Conservation (phyloP, 2,113 vertebrate genomes). For the Trichomycterus rosablanca region DNA sequence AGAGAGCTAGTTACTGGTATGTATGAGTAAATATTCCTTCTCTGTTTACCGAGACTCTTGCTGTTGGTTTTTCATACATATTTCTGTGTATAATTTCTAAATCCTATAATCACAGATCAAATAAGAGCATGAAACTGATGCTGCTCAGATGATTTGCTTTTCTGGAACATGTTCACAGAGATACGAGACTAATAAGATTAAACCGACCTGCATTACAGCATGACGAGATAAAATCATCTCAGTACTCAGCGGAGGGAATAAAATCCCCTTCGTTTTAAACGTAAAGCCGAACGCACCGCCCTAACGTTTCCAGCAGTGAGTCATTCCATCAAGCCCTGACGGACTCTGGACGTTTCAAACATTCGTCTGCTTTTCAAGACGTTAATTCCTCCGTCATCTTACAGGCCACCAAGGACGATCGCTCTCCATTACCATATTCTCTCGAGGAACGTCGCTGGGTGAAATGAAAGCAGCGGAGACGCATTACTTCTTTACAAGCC, state of each 20-base stretch:
- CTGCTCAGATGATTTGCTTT: background rate
- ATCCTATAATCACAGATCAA: too few species aligned
- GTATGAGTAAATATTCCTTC: too few species aligned
- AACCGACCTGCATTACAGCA: slow-evolving; percentile 18
- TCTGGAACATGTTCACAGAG: background rate
- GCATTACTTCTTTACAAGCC: slow-evolving; percentile 90
- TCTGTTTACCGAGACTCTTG: too few species aligned
- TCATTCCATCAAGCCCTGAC: background rate
- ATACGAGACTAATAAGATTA: slow-evolving; percentile 29
- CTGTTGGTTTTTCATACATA: too few species aligned
- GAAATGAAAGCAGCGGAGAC: slow-evolving; percentile 65
- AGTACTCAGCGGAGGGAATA: background rate
- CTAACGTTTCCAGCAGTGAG: background rate
- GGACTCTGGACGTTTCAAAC: background rate
- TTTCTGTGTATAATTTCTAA: too few species aligned
- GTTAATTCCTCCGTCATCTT: slow-evolving; percentile 13
- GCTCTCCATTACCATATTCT: slow-evolving; percentile 48
- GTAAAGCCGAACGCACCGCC: too few species aligned
- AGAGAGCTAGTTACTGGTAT: too few species aligned
- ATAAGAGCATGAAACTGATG: slow-evolving; percentile 24
- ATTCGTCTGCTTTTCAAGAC: slow-evolving; percentile 22
- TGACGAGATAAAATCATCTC: slow-evolving; percentile 19
- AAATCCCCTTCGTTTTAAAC: background rate
- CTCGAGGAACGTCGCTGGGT: slow-evolving; percentile 53
- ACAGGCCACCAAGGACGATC: slow-evolving; percentile 76